Percentiles rank a stretch among this genome's conserved stretches.
Evolutionary conservation across 2,113 vertebrate genomes (phyloP).

Genomic region (Macrotis lagotis): DNA sequence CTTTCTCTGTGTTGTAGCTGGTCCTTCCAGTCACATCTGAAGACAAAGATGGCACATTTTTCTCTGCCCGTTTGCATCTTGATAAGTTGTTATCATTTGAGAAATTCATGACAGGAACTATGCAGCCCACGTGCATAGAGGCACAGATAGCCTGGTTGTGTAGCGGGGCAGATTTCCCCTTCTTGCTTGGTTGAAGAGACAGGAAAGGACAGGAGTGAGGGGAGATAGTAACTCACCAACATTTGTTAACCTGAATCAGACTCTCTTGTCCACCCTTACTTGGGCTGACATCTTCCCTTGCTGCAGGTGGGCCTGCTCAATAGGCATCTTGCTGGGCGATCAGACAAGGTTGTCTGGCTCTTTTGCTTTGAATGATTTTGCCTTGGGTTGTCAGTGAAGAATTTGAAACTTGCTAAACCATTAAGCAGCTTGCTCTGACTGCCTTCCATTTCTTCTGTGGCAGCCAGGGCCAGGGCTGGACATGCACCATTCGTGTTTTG

Average conservation of each 20-base stretch:
- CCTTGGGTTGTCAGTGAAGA: not conserved
- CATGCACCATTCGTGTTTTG: too few relatives aligned
- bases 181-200: not conserved
- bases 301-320: not conserved
- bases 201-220: not conserved
- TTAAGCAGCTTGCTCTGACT: not conserved
- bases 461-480: too few relatives aligned
- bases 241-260: not conserved
- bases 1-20: not conserved
- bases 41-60: not conserved
- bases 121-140: not conserved
- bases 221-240: not conserved
- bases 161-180: not conserved
- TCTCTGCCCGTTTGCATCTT: not conserved
- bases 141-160: not conserved
- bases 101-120: too few relatives aligned
- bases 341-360: not conserved
- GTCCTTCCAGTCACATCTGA: not conserved
- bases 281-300: not conserved
- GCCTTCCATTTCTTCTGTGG: too few relatives aligned
- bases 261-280: not conserved
- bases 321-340: not conserved
- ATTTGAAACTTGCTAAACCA: not conserved
- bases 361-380: not conserved
- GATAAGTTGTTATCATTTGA: too few relatives aligned